Evolutionary conservation across 2,888 invertebrate species (phyloP), one percentile per base, ranked within the genome.

Genomic region (Graphium colonna): DNA sequence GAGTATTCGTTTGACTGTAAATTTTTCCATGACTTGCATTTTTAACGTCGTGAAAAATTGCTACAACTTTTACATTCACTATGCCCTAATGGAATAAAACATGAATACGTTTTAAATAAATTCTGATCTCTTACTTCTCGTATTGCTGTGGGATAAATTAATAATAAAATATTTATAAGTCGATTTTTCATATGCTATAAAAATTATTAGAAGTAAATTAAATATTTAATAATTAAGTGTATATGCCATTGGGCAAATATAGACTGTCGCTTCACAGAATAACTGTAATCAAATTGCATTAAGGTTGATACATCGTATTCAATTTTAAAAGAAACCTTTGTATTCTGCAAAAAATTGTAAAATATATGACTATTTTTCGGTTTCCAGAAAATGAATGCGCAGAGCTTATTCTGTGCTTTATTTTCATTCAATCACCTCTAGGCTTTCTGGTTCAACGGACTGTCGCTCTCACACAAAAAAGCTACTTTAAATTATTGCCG

Each of bases 401-500:
- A 42, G 48, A 46, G 56, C 46, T 61, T 56, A 66, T 67, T 66
- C 59, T 65, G 60, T 68, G 63, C 64, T 69, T 69, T 79, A 73
- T 80, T 79, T 80, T 75, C 68, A 73, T 76, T 78, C 73, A 73
- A 79, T 78, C 78, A 74, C 68, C 64, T 72, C 67, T 71, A 65
- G 71, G 70, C 74, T 74, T 77, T 77, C 69, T 63, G 72, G 68
- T 68, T 64, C 67, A 65, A 61, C 69, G 71, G 72, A 64, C 73
- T 77, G 80, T 76, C 78, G 75, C 81, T 75, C 73, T 73, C 61
- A 70, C 71, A 82, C 79, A 82, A 85, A 85, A 46, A 82, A 83
- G 78, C 78, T 73, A 79, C 79, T 83, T 80, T 79, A 85, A 84
- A 85, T 84, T 77, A 83, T 81, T 76, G 75, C 79, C 73, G 59